phyloP scores from a whole-genome alignment of 2,888 invertebrate species.

The Pyrocoelia pectoralis region DNA sequence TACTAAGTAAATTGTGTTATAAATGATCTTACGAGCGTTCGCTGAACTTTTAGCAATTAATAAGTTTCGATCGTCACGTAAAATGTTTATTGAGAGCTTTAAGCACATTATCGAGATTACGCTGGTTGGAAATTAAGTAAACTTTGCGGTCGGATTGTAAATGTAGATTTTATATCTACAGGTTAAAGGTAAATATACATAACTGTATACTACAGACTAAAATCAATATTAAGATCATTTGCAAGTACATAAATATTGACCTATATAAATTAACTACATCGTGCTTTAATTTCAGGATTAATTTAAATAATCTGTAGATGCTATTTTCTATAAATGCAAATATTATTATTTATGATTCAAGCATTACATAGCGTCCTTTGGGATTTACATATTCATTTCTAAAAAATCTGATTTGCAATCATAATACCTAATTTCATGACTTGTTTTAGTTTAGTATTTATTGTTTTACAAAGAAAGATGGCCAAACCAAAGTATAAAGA shows the following conservation, averaged over 20 bases:
- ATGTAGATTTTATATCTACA: neutral
- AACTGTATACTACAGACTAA: constrained; percentile 6
- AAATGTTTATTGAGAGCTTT: constrained; percentile 1
- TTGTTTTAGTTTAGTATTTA: too few relatives aligned
- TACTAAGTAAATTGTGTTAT: neutral
- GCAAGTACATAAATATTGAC: constrained; percentile 3
- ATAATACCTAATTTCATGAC: too few relatives aligned
- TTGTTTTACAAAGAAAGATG: too few relatives aligned
- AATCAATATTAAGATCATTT: constrained; percentile 10
- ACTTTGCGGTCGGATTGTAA: neutral
- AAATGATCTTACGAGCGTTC: neutral
- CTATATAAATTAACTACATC: neutral
- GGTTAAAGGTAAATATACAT: constrained; percentile 7
- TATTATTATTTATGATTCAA: too few relatives aligned
- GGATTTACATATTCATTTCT: too few relatives aligned
- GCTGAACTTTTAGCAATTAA: neutral
- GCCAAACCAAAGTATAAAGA: too few relatives aligned
- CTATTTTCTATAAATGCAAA: too few relatives aligned
- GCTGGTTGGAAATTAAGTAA: constrained; percentile 3
- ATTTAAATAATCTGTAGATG: too few relatives aligned
- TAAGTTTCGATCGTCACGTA: neutral
- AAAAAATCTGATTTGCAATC: too few relatives aligned
- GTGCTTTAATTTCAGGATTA: too few relatives aligned
- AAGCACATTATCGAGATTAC: neutral
- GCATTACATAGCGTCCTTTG: too few relatives aligned